Base-by-base conservation (phyloP, 1,140 invertebrate genomes). In the Lucilia cuprina region DNA sequence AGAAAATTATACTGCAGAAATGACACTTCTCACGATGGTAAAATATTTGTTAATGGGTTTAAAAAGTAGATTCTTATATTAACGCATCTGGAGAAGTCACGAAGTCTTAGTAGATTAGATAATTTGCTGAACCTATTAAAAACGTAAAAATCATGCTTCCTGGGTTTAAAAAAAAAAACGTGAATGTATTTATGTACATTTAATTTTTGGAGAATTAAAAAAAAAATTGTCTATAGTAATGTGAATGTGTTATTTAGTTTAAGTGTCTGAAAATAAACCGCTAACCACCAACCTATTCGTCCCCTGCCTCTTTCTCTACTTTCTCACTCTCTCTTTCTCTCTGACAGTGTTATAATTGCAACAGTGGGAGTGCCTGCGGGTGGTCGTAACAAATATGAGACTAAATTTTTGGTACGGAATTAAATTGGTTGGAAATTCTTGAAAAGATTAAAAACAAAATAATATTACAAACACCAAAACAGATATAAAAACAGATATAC, bases 381-480 rank as follows among this genome's bases (percentile, higher is more conserved):
- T 8, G 35, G 35, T 41, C 1, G 41, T 41, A 2, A 0, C 41
- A 10, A 8, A 55, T 55, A 55, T 55, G 50, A 17, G 17, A 17
- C 50, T 41, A 41, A 41, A 41, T 41, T 55, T 55, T 55, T 55
- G 50, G 50, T 70, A 21, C 12, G 65, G 9, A 60, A 17, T 70
- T 70, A 21, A 70, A 70, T 70, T 70, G 65, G 65, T 25, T 70
- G 19, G n/a, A 70, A 70, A 70, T 70, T 21, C 65, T 70, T 70
- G 5, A 21, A 70, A 70, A 21, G 21, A 70, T 70, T 70, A 70
- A 21, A 21, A 70, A 70, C 21, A 70, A 70, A 70, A 21, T 70
- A 70, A 70, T 25, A 70, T 21, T 9, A 70, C n/a, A 70, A 70
- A 70, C 5, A 70, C 50, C 19, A n/a, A n/a, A 65, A 70, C 10